Evolutionary conservation across 2,797 vertebrate species (phyloP).

Genomic region (Thamnophis elegans): DNA sequence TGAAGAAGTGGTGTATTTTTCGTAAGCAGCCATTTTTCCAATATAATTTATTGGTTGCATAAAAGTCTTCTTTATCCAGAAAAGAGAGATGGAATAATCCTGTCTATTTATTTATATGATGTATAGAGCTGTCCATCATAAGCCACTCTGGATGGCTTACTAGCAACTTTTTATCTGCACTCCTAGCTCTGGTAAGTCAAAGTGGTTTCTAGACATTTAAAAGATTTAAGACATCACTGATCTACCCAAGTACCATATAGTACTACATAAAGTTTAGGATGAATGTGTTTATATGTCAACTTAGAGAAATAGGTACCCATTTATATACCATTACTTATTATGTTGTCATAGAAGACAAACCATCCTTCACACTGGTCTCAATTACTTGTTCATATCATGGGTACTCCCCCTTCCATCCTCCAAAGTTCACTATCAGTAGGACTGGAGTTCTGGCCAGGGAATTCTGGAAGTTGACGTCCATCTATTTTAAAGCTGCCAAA

Average conservation of each 20-base stretch:
- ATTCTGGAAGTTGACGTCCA: not conserved
- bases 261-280: not conserved
- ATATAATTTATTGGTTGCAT: not conserved
- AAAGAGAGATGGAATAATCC: not conserved
- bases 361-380: not conserved
- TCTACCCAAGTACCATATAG: not conserved
- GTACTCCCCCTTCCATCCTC: not conserved
- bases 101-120: not conserved
- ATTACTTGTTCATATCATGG: not conserved
- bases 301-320: not conserved
- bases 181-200: not conserved
- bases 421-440: not conserved
- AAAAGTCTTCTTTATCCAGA: not conserved
- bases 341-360: not conserved
- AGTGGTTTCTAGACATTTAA: not conserved
- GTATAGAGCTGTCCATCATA: not conserved
- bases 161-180: not conserved
- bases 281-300: not conserved
- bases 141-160: not conserved
- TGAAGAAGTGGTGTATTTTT: not conserved
- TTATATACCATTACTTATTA: not conserved
- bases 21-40: not conserved
- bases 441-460: not conserved
- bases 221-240: not conserved
- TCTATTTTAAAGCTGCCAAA: not conserved